Base-by-base conservation (phyloP, 23 tunicate species). In the Trididemnum miniatum region DNA sequence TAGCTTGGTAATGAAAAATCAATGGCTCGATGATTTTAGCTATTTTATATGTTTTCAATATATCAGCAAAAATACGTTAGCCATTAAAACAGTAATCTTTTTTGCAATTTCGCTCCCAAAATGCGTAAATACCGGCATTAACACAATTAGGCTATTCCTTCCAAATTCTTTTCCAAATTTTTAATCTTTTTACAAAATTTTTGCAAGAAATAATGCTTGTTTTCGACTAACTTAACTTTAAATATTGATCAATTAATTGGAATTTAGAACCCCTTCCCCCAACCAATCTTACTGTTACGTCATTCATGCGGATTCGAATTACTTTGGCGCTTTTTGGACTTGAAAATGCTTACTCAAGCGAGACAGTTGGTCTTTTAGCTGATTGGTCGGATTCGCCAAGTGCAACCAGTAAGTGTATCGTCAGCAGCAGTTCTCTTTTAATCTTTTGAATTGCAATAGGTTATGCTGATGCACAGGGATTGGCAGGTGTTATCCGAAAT, bases 301-400 rank as follows among this genome's bases (percentile, higher is more conserved):
- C 89, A 15, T 36, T 85, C 12, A 37, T 50, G 9, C 83, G 85
- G 60, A 81, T 90, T 39, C 49, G 77, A 31, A 37, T 90, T 35
- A 52, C 85, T 51, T 49, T 83, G 5, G 31, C 78, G 25, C 57
- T 90, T 35, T 82, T 74, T 40, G 96, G 79, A 0, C 27, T 72
- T 22, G 69, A 85, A 20, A 62, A 60, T 59, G 49, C 77, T 33
- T 90, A 79, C 54, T 35, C 89, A 0, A 85, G 67, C 28, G 76
- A 76, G 15, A 86, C 85, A 33, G 89, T 79, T 66, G 96, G 96
- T 30, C 22, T 90, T 77, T 76, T 79, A 30, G 89, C 79, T 35
- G 82, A 84, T 28, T 90, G 96, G 96, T 71, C 78, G 31, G 39
- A 77, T 3, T 31, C 89, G 0, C 51, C 37, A 4, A 62, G 83